Evolutionary conservation across 2,888 invertebrate species (phyloP).

Genomic region (Eulithis prunata): DNA sequence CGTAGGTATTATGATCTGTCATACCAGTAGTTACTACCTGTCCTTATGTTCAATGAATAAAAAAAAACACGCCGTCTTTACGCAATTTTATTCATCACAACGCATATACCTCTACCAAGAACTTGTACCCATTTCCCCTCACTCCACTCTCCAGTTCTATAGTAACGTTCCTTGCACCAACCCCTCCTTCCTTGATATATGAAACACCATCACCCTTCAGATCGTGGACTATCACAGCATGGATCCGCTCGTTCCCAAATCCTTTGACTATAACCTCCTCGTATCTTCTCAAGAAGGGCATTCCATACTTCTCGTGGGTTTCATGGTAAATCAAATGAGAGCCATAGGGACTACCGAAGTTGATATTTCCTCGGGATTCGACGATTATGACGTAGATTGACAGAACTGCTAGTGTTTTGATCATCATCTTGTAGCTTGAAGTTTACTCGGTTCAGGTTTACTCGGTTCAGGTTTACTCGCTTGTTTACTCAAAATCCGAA

Average conservation of each 20-base stretch:
- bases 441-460: no score
- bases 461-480: no score
- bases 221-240: constrained; percentile 46
- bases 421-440: neutral
- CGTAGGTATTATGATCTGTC: no score
- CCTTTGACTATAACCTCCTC: constrained; percentile 41
- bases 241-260: constrained; percentile 40
- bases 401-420: constrained; percentile 1
- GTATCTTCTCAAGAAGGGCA: constrained; percentile 40
- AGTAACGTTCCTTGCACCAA: constrained; percentile 45
- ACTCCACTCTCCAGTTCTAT: constrained; percentile 45
- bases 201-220: constrained; percentile 46
- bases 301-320: constrained; percentile 39
- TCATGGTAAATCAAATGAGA: constrained; percentile 46
- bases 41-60: no score
- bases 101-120: constrained; percentile 49
- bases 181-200: constrained; percentile 46
- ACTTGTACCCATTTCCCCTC: constrained; percentile 48
- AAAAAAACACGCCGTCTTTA: no score
- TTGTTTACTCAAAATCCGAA: no score
- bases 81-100: neutral
- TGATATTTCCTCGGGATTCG: constrained; percentile 14
- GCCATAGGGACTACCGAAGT: constrained; percentile 18
- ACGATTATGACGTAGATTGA: neutral
- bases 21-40: no score